Conservation (phyloP, 2,797 vertebrate species). For the Bradypus variegatus region DNA sequence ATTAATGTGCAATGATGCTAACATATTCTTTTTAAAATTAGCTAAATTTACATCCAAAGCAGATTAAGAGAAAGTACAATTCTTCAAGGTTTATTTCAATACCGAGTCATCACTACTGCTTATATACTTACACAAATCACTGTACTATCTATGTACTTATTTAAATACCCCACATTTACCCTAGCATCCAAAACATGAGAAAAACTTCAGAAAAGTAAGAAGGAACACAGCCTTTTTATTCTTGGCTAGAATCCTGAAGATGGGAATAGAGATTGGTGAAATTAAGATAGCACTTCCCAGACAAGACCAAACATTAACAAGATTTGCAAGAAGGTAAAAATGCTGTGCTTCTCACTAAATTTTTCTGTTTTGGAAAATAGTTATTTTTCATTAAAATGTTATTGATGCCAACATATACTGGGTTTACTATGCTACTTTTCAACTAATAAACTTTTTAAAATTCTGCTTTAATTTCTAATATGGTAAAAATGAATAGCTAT, state of each 20-base stretch:
- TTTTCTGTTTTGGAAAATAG: background rate
- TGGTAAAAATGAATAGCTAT: background rate
- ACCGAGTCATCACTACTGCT: background rate
- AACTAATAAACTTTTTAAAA: background rate
- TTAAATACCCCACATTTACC: background rate
- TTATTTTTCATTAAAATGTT: background rate
- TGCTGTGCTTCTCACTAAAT: background rate
- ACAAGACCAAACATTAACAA: background rate
- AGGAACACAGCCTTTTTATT: background rate
- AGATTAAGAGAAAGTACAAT: background rate
- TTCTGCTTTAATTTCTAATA: background rate
- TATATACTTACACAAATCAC: background rate
- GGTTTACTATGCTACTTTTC: background rate
- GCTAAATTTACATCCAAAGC: background rate
- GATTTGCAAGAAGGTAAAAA: background rate
- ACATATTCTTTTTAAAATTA: background rate
- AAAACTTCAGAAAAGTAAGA: background rate
- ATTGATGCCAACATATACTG: background rate
- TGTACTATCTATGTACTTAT: background rate
- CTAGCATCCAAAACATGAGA: background rate
- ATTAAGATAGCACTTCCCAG: background rate
- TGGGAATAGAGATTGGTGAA: background rate
- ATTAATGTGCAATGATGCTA: background rate
- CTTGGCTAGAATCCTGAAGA: conserved; percentile 16
- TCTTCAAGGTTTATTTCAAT: background rate